phyloP scores from a whole-genome alignment of 2,888 invertebrate species.

The Fragum sueziense region DNA sequence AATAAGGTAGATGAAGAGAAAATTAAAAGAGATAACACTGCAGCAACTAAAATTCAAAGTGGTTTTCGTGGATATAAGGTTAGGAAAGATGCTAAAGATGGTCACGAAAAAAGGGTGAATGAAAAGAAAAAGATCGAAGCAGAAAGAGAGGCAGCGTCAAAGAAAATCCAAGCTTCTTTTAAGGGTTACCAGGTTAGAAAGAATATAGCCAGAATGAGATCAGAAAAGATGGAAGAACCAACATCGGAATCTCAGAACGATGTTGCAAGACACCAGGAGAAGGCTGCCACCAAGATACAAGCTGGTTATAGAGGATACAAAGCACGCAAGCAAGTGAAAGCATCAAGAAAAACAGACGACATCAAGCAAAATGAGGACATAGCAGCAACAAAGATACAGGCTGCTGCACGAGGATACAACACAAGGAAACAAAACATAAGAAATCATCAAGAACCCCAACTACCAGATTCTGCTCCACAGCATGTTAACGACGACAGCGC shows the following conservation, averaged over 20 bases:
- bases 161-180: slow-evolving; percentile 49
- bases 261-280: neutral
- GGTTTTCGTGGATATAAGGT: slow-evolving; percentile 43
- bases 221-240: slow-evolving; percentile 18
- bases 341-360: neutral
- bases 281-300: slow-evolving; percentile 48
- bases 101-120: neutral
- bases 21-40: slow-evolving; percentile 21
- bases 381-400: slow-evolving; percentile 57
- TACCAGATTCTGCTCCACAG: slow-evolving; percentile 41
- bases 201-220: slow-evolving; percentile 3
- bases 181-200: slow-evolving; percentile 41
- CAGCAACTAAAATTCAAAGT: slow-evolving; percentile 50
- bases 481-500: slow-evolving; percentile 9
- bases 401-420: slow-evolving; percentile 43
- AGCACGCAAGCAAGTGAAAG: slow-evolving; percentile 38
- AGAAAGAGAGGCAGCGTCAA: slow-evolving; percentile 25
- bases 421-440: slow-evolving; percentile 32
- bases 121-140: slow-evolving; percentile 14
- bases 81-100: slow-evolving; percentile 32
- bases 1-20: slow-evolving; percentile 36
- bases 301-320: slow-evolving; percentile 50
- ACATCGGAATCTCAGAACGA: neutral
- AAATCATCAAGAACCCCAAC: slow-evolving; percentile 35
- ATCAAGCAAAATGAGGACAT: slow-evolving; percentile 18